Base-by-base conservation (phyloP, 2,113 vertebrate genomes). In the Ammodytes dubius region DNA sequence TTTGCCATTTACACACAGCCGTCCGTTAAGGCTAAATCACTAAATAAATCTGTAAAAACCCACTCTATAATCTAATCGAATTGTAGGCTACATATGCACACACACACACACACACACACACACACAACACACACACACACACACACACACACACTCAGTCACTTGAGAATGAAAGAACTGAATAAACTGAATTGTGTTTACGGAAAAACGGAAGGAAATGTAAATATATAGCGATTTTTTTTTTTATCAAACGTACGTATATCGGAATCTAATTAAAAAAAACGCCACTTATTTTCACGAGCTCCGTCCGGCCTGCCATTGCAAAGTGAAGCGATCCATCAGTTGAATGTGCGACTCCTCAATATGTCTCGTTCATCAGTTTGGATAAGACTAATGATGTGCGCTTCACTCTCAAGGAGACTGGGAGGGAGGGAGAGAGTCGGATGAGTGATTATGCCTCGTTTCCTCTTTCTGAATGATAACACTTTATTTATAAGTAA, bases 341-440 rank as follows among this genome's bases (percentile, higher is more conserved):
- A 89, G 81, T 79, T 88, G 80, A 83, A 75, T 56, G 75, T 43
- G 70, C 81, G 52, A 79, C 49, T 52, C 68, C 45, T 87, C 84
- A 75, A 91, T 87, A 77, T 71, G 84, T 87, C 87, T 85, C 84
- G 73, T 85, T 82, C 86, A 86, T 93, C 90, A 89, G 88, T 89
- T 90, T 89, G 86, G 66, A 65, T 60, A 74, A 89, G 86, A 95
- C 84, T 87, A 91, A 94, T 91, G 92, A 87, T 68, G 61, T 65
- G 45, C 27, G 80, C 45, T 69, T 79, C 87, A 77, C 66, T 83
- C 85, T 87, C 90, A 93, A 94, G 89, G 89, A 90, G 91, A 91
- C 83, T 35, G 15, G 61, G 81, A 82, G 74, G 71, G 86, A 81
- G 27, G 79, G 37, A 74, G 89, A 76, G 56, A n/a, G 59, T 77